Evolutionary conservation across 2,888 invertebrate species (phyloP), one percentile per base, ranked within the genome.

Genomic region (Punctoribates punctum): DNA sequence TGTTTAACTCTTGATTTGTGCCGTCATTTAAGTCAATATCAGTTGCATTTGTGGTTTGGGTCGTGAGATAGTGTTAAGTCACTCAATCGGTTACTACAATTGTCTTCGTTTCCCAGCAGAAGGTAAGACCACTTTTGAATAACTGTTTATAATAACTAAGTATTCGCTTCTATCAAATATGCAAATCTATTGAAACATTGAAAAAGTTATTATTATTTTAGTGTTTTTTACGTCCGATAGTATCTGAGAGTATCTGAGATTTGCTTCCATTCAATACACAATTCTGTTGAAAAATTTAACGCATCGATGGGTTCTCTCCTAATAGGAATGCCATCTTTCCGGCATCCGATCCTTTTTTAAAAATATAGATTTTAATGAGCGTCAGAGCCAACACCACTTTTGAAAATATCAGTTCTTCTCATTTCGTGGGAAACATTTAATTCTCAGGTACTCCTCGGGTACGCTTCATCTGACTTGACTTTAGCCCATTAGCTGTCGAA

Each of bases 311-410:
- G 13, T 72, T 20, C 46, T 25, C 42, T 72, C 25, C 72, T 72
- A 72, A 48, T 72, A 72, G 72, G 72, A 72, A 20, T 72, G 72
- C 46, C 72, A 72, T 72, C 72, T 72, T 72, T 72, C 72, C 72
- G 72, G 72, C 72, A 72, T 72, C 72, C n/a, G 72, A 48, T 72
- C 72, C 67, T 42, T 67, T 38, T 42, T 42, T 13, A 54, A 38
- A 67, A 67, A 67, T 67, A 67, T 67, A 38, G 17, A 13, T 67
- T 67, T 29, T 67, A 67, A 67, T 67, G 67, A 67, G 67, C 67
- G 34, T 34, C 25, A 34, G 4, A 5, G n/a, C 8, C 34, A 60
- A 17, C 67, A 67, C 67, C 15, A 20, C 38, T n/a, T 34, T 67
- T 67, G 20, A 42, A 27, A 42, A 34, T 38, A 67, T 17, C 67